Percentiles rank a stretch among this genome's conserved stretches.
These are phyloP conservation scores for Bombus fervidus DNA, from an alignment of 1,140 invertebrate genomes.

Conservation along the genomic window DNA sequence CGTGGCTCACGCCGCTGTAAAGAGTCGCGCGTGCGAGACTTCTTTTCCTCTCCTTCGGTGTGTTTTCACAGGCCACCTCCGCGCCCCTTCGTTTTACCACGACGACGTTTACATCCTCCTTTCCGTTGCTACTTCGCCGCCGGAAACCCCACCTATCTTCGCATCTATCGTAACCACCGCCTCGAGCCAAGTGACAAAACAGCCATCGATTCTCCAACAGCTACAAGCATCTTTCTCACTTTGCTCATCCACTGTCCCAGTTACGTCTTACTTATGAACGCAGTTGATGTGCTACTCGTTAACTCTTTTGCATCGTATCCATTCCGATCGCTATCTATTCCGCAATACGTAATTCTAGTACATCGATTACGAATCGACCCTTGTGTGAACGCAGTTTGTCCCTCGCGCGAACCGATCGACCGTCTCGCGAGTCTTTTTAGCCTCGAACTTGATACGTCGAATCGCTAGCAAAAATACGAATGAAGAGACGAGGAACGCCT, in stretches of 20 bases:
- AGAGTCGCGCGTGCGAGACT: not conserved
- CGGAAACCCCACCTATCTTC: conserved; percentile 44
- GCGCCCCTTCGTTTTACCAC: not conserved
- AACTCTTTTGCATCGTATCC: not conserved
- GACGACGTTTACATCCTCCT: not conserved
- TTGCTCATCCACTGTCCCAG: not conserved
- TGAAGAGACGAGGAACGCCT: not conserved
- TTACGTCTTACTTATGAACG: conserved; percentile 9
- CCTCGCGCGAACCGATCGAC: not conserved
- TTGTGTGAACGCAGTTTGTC: not conserved
- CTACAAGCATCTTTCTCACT: not conserved
- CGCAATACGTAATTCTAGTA: conserved; percentile 5
- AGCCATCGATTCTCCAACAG: not conserved
- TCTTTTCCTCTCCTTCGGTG: not conserved
- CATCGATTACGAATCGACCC: conserved; percentile 20
- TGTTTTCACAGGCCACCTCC: conserved; percentile 17
- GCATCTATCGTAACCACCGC: conserved; percentile 17
- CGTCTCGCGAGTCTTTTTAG: not conserved
- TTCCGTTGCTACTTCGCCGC: not conserved
- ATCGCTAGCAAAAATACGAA: not conserved
- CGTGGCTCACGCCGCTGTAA: not conserved
- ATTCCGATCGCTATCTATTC: not conserved
- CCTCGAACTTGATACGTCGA: conserved; percentile 25
- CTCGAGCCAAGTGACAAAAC: conserved; percentile 1
- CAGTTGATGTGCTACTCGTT: not conserved